Conservation (phyloP, 2,888 invertebrate genomes). For the Lagria hirta region DNA sequence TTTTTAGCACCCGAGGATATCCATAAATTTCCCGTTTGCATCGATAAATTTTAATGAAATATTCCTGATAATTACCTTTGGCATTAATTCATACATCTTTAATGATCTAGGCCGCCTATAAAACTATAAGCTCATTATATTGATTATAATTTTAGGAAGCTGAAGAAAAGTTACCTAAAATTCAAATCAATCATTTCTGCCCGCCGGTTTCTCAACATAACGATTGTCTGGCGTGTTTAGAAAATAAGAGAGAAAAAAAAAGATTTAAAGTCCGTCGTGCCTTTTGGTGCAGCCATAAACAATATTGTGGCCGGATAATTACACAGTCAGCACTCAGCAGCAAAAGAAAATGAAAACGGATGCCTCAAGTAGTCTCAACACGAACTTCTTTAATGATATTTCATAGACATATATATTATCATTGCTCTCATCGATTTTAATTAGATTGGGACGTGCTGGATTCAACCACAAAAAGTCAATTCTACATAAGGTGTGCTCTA, state of each 20-base stretch:
- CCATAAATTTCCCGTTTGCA: no score
- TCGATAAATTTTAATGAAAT: no score
- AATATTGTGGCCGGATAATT: constrained; percentile 16
- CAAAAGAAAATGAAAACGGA: constrained; percentile 18
- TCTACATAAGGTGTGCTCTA: no score
- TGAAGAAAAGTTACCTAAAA: constrained; percentile 8
- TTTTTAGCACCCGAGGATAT: no score
- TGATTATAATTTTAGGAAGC: constrained; percentile 2
- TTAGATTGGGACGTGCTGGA: constrained; percentile 18
- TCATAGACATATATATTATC: constrained; percentile 10
- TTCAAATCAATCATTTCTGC: constrained; percentile 6
- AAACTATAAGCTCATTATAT: not conserved
- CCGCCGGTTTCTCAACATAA: constrained; percentile 3
- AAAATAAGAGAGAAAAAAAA: constrained; percentile 1
- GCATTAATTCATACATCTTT: constrained; percentile 10
- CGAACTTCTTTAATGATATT: constrained; percentile 15
- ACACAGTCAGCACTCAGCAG: constrained; percentile 17
- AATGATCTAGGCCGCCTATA: constrained; percentile 1
- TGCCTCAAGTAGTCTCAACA: constrained; percentile 16
- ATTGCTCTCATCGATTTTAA: constrained; percentile 9
- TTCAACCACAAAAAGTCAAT: no score
- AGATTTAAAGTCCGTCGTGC: constrained; percentile 7
- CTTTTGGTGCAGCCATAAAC: constrained; percentile 13
- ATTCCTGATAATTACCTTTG: constrained; percentile 5
- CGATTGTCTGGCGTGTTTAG: constrained; percentile 11